These are phyloP conservation scores for Nineta flava DNA, from an alignment of 2,888 invertebrate species.

Conservation along the genomic window DNA sequence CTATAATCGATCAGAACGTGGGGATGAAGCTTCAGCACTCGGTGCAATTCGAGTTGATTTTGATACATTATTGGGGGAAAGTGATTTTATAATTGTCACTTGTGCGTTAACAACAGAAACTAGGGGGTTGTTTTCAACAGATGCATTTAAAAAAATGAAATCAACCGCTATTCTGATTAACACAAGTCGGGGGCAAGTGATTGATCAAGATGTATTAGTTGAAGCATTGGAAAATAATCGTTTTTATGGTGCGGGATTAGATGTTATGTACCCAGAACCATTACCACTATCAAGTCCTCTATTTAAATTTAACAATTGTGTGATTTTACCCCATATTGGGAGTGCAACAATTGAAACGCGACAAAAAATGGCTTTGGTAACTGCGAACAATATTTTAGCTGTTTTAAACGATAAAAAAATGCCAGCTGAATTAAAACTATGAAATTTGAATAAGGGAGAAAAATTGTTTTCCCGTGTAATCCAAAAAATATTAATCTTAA, in stretches of 20 bases:
- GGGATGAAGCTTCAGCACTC: conserved; percentile 40
- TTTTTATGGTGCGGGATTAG: conserved; percentile 75
- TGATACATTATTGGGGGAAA: conserved; percentile 50
- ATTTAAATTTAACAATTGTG: conserved; percentile 60
- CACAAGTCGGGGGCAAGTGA: conserved; percentile 65
- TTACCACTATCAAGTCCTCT: conserved; percentile 63
- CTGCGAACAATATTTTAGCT: conserved; percentile 69
- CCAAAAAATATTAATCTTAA: too few species aligned
- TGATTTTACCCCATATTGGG: conserved; percentile 77
- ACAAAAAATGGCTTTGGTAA: conserved; percentile 65
- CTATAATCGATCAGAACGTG: conserved; percentile 45
- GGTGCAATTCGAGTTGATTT: conserved; percentile 53
- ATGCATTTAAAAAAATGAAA: conserved; percentile 81
- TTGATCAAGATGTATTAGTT: conserved; percentile 66
- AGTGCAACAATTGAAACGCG: conserved; percentile 75
- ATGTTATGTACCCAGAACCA: conserved; percentile 86
- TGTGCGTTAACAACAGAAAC: conserved; percentile 69
- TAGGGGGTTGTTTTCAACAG: conserved; percentile 56
- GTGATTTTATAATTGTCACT: conserved; percentile 77
- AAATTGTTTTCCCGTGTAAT: too few species aligned
- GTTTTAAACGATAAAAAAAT: conserved; percentile 52
- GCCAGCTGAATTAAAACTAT: conserved; percentile 41
- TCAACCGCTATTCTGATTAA: conserved; percentile 71
- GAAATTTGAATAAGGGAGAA: neutral
- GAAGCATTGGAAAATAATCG: conserved; percentile 50